Evolutionary conservation across 2,888 invertebrate genomes (phyloP), one percentile per base, ranked within the genome.

Genomic region (Shargacucullia verbasci): DNA sequence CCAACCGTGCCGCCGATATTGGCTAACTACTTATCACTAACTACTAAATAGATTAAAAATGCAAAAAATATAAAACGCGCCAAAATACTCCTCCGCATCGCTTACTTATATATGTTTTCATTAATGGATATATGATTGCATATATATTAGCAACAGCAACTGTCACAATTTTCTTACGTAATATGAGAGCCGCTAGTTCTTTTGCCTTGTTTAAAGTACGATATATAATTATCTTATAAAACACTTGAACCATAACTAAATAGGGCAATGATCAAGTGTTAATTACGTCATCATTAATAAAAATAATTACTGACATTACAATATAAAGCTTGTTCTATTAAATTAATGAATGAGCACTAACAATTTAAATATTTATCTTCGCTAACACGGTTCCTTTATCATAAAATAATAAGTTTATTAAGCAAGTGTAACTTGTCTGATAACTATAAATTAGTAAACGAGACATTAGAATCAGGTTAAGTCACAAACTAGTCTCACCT

Each of bases 401-500:
- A 35, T 50, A 29, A 39, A 48, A 52, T 27, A 27, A 59, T 63
- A 38, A 20, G 20, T 64, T 55, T 59, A 70, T 48, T 57, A 57
- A 41, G 15, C 38, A 20, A 54, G 31, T 29, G 9, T 34, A 20
- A 2, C 35, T 13, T 37, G 48, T 45, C 39, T 35, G 46, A 45
- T 53, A 55, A 47, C 27, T 44, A 68, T 68, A 59, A 70, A 69
- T 73, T 62, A 55, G 58, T 35, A 2, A 56, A 67, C 46, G 13
- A 61, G 62, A 60, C 38, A 14, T 53, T 25, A 44, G 72, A 80
- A 79, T 76, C 70, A 74, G 78, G 79, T 79, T 77, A 70, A 63
- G 45, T 49, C 59, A 54, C 56, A 71, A 70, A 70, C 71, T 77
- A 78, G 74, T 72, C 75, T 85, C 80, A 85, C 90, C 90, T 91